Percentiles rank a stretch among this genome's conserved stretches.
Conservation (phyloP, 2,113 vertebrate genomes). For the Falco punctatus region DNA sequence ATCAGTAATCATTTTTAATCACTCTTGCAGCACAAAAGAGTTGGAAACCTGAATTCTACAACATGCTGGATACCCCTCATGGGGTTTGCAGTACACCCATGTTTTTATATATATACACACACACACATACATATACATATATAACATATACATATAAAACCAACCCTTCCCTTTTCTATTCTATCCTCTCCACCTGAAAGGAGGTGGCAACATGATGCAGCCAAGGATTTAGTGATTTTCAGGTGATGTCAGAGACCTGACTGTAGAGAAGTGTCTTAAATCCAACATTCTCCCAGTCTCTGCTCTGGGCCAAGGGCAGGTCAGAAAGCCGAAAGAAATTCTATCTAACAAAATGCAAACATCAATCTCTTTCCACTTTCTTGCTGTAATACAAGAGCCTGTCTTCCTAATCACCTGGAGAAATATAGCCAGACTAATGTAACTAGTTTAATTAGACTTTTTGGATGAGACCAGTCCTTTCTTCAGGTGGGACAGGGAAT, state of each 20-base stretch:
- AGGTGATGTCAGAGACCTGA: neutral
- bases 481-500: neutral
- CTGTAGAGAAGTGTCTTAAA: neutral
- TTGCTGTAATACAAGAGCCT: neutral
- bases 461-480: neutral
- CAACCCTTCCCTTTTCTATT: neutral
- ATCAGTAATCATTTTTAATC: neutral
- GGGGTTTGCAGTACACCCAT: neutral
- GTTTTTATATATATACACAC: neutral
- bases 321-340: conserved; percentile 9
- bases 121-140: no score
- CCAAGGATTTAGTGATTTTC: neutral
- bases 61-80: neutral
- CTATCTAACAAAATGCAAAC: neutral
- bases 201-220: neutral
- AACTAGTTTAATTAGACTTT: neutral
- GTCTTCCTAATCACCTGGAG: neutral
- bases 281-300: neutral
- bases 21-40: neutral
- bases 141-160: neutral
- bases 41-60: neutral
- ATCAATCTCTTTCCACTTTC: neutral
- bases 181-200: neutral
- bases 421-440: neutral
- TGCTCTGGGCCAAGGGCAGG: neutral